phyloP scores from a whole-genome alignment of 1,140 invertebrate genomes.

The Cotesia glomerata region DNA sequence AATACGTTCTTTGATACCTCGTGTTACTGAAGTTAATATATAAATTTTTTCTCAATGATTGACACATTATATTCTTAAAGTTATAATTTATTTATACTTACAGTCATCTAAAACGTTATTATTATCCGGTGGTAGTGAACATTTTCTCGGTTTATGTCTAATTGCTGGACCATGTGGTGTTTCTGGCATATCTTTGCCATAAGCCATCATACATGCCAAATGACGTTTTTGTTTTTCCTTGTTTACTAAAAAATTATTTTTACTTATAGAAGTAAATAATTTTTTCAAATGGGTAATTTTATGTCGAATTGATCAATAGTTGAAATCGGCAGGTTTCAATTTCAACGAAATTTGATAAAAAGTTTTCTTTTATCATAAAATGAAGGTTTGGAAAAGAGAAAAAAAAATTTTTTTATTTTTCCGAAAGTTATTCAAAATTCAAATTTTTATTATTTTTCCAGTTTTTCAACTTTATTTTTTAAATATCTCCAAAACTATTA shows the following conservation, averaged over 20 bases:
- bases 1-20: constrained; percentile 59
- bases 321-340: too few relatives aligned
- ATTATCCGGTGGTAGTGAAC: constrained; percentile 27
- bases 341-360: too few relatives aligned
- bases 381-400: too few relatives aligned
- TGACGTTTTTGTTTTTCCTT: constrained; percentile 59
- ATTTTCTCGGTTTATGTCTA: constrained; percentile 37
- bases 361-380: too few relatives aligned
- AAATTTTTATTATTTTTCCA: too few relatives aligned
- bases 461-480: too few relatives aligned
- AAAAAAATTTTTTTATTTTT: too few relatives aligned
- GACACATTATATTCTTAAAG: background rate
- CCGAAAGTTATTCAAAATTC: too few relatives aligned
- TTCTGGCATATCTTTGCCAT: constrained; percentile 59
- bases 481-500: too few relatives aligned
- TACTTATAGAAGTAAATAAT: background rate
- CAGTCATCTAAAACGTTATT: constrained; percentile 50
- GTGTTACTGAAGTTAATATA: constrained; percentile 45
- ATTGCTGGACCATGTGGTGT: constrained; percentile 49
- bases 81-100: constrained; percentile 33
- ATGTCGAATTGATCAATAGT: too few relatives aligned
- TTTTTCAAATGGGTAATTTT: background rate
- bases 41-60: background rate
- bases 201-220: constrained; percentile 61
- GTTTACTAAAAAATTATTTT: constrained; percentile 44